Evolutionary conservation across 2,888 invertebrate genomes (phyloP), one percentile per base, ranked within the genome.

Genomic region (Agrilus biguttatus): DNA sequence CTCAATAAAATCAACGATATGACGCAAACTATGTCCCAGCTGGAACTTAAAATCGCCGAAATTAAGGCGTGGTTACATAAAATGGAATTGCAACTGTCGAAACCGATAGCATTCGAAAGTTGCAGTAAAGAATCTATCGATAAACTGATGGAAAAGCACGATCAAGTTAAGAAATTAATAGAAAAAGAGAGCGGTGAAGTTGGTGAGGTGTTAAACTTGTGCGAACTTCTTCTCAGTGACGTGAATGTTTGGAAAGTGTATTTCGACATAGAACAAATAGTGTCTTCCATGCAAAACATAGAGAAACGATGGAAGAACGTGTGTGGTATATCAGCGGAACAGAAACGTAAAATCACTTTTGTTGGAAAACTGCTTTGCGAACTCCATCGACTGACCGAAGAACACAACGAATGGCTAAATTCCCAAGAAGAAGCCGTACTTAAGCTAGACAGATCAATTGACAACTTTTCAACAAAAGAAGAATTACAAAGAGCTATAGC

Each of bases 271-370:
- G 76, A 80, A 33, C 75, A 77, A 41, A 69, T 87, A 10, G 76
- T 75, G 23, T 68, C 69, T 0, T 79, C 82, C 0, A 75, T 80
- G 40, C 77, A 82, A 41, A 78, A 78, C 44, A 68, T 88, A 10
- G 86, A 87, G 54, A 78, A 77, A 57, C 75, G 86, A 48, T 88
- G 88, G 88, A 83, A 80, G 54, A 73, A 74, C 36, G 78, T 86
- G 2, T 87, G 86, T 56, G 75, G 77, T 3, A 72, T 76, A 57
- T 83, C 84, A 0, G 77, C 80, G 6, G 80, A 80, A 43, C 71
- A 82, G 2, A 85, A 83, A 60, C 72, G 76, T 0, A 77, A 76
- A 44, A 80, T 86, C 44, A 61, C 75, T 2, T 63, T 67, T 36
- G 68, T 73, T 0, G 80, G 80, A 77, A 72, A 73, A 46, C 55